Evolutionary conservation across 2,888 invertebrate genomes (phyloP), one percentile per base, ranked within the genome.

Genomic region (Baccha elongata): DNA sequence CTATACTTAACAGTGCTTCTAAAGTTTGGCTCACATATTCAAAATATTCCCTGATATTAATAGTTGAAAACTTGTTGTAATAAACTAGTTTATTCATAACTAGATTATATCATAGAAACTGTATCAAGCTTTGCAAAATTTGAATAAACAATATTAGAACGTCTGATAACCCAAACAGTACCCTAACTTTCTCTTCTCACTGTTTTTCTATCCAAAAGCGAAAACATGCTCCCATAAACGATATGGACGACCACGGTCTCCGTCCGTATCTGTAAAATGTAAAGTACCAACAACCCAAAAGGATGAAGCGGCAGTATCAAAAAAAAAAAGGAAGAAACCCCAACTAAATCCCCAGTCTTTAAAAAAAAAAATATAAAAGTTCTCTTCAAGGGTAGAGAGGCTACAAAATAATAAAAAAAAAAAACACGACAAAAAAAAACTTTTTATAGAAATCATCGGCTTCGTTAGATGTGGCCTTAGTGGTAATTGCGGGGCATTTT

Each of bases 381-480:
- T 76, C 76, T 68, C 76, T 68, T 42, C 72, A 83, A 73, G 72
- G 83, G 83, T 68, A 64, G 83, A 64, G 83, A 73, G 68, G 72
- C 50, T 46, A 75, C 44, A 71, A 53, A 62, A 74, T 11, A 78
- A 65, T 58, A 64, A 15, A 15, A 15, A 29, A 32, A 11, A 29
- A 44, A 42, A 19, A 52, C 50, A 44, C 44, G 44, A 46, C 26
- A 26, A 23, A 50, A 52, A 72, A 72, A 73, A 73, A 53, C 15
- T 2, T 50, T 89, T 88, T 88, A 88, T 88, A 88, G 88, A 88
- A 88, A 88, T 88, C 89, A 88, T 88, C 88, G 88, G 88, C 88
- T 88, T 89, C 89, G 89, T 89, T 89, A 89, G 89, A 88, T 88
- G 89, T 88, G 89, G 89, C 88, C 89, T 88, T 87, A 88, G 88